Base-by-base conservation (phyloP, 1,140 invertebrate species). In the Gryon sp. region DNA sequence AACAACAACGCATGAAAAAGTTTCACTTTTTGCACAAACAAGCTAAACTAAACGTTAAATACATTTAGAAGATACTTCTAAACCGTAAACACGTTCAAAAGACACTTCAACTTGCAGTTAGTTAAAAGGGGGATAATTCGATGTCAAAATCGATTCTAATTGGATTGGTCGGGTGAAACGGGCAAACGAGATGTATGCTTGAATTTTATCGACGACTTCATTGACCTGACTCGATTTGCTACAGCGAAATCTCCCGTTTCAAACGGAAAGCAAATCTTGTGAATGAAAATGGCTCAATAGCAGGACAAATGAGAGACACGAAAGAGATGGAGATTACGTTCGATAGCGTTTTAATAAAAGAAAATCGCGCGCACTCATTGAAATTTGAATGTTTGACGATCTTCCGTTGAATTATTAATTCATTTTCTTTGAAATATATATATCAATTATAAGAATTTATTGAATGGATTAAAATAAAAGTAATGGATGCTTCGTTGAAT, bases 1-100 rank as follows among this genome's bases (percentile, higher is more conserved):
- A 73, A 7, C 4, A 59, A 70, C 45, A 48, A 19, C 26, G 9
- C n/a, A n/a, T n/a, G n/a, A n/a, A n/a, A 20, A 36, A 32, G 24
- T 65, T 62, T 60, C 32, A 52, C 45, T 45, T 62, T 43, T 52
- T 16, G 34, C 7, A 18, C 32, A 6, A 1, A 34, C 9, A 34
- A 5, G n/a, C 22, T 24, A 24, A 24, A 7, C 22, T 24, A 24
- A 7, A n/a, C n/a, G n/a, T n/a, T n/a, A n/a, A n/a, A n/a, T n/a
- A n/a, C n/a, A n/a, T n/a, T n/a, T n/a, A n/a, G n/a, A n/a, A n/a
- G n/a, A n/a, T n/a, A n/a, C n/a, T n/a, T n/a, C n/a, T n/a, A n/a
- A n/a, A n/a, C n/a, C n/a, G n/a, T n/a, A n/a, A n/a, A n/a, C n/a
- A n/a, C n/a, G n/a, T n/a, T n/a, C n/a, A n/a, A n/a, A n/a, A n/a